phyloP scores from a whole-genome alignment of 2,888 invertebrate species.

The Saturnia japonica region DNA sequence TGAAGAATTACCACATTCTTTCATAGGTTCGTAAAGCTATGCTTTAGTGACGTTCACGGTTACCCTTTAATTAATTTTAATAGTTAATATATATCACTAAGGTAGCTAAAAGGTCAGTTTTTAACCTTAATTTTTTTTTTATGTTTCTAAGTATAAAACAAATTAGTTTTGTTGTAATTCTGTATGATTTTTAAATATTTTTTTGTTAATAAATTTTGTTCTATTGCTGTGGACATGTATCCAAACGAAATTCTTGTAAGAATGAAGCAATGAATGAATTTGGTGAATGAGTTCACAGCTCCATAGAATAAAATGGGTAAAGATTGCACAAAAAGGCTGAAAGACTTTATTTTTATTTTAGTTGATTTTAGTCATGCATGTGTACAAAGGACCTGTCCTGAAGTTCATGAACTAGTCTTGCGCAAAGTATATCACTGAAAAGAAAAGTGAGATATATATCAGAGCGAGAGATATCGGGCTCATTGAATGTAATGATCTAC shows the following conservation, averaged over 20 bases:
- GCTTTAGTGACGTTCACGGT: constrained; percentile 52
- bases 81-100: constrained; percentile 16
- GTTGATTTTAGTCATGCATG: too few species aligned
- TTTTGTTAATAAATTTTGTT: neutral
- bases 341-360: neutral
- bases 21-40: constrained; percentile 69
- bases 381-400: too few species aligned
- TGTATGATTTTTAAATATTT: neutral
- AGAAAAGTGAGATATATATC: too few species aligned
- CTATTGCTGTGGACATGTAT: constrained; percentile 3
- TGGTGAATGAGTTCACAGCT: neutral
- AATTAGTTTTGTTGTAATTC: neutral
- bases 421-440: too few species aligned
- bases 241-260: constrained; percentile 20
- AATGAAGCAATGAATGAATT: constrained; percentile 17
- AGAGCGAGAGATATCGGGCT: too few species aligned
- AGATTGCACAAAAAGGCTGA: neutral
- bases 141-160: neutral
- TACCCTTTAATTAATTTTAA: constrained; percentile 31
- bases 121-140: neutral
- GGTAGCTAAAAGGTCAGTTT: neutral
- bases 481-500: too few species aligned
- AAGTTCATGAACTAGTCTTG: too few species aligned
- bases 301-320: neutral
- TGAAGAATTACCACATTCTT: constrained; percentile 88